Conservation (phyloP, 2,888 invertebrate species). For the Camponotus fellah region DNA sequence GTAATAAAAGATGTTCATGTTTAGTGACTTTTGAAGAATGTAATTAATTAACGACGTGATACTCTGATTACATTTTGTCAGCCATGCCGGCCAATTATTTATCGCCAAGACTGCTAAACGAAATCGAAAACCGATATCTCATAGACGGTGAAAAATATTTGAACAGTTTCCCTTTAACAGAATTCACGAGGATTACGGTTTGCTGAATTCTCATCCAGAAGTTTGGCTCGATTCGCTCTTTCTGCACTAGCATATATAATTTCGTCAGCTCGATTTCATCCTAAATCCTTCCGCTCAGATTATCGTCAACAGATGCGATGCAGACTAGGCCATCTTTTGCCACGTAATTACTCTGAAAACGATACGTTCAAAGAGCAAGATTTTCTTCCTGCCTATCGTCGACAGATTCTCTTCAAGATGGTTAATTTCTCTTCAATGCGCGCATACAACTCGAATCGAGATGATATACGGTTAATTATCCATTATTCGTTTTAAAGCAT, state of each 20-base stretch:
- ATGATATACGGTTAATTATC: constrained; percentile 8
- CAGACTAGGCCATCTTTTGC: constrained; percentile 41
- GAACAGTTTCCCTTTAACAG: constrained; percentile 36
- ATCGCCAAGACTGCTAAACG: neutral
- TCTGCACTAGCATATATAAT: constrained; percentile 33
- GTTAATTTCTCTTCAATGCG: constrained; percentile 7
- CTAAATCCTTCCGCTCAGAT: constrained; percentile 26
- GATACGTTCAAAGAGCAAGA: constrained; percentile 37
- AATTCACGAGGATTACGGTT: constrained; percentile 1
- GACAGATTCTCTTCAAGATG: neutral
- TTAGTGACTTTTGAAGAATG: neutral
- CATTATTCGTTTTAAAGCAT: constrained; percentile 2
- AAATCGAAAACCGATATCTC: constrained; percentile 8
- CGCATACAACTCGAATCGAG: neutral
- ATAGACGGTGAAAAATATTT: constrained; percentile 3
- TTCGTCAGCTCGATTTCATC: constrained; percentile 25
- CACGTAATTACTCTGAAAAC: constrained; percentile 40
- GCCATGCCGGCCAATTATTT: neutral
- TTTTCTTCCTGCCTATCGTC: constrained; percentile 25
- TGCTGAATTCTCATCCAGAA: constrained; percentile 36
- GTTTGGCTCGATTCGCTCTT: constrained; percentile 45
- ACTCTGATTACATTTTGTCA: neutral
- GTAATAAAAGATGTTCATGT: neutral
- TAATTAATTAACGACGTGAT: constrained; percentile 1
- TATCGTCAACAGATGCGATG: constrained; percentile 30